Percentiles rank a stretch among this genome's conserved stretches.
Evolutionary conservation across 1,140 invertebrate species (phyloP).

Genomic region (Polyergus mexicanus): DNA sequence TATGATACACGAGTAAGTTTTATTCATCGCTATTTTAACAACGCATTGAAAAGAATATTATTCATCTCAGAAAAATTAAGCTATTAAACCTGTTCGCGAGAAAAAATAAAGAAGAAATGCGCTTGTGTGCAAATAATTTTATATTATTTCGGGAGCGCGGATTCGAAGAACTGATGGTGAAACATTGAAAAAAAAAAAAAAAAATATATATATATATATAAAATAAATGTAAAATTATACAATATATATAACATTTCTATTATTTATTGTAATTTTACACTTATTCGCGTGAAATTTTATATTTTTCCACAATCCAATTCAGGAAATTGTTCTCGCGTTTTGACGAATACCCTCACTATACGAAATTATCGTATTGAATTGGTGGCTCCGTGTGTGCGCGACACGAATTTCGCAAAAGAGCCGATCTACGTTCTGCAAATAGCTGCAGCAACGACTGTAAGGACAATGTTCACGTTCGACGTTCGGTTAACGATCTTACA

Average conservation of each 20-base stretch:
- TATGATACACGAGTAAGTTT: neutral
- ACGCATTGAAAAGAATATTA: neutral
- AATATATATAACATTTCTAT: too few relatives aligned
- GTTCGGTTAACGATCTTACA: conserved; percentile 76
- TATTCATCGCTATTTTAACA: neutral
- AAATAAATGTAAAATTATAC: too few relatives aligned
- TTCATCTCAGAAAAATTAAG: neutral
- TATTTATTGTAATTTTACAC: too few relatives aligned
- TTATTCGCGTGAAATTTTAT: too few relatives aligned
- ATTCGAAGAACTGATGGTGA: too few relatives aligned
- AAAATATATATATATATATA: too few relatives aligned
- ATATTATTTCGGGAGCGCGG: neutral
- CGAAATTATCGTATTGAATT: too few relatives aligned
- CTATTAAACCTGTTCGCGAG: neutral
- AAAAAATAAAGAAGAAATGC: neutral
- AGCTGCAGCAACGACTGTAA: conserved; percentile 18
- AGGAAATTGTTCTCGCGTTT: too few relatives aligned
- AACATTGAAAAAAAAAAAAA: too few relatives aligned
- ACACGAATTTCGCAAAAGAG: conserved; percentile 55
- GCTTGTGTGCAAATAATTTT: neutral
- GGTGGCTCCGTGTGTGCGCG: neutral
- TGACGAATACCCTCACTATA: too few relatives aligned
- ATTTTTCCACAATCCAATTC: too few relatives aligned
- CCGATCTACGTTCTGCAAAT: conserved; percentile 39
- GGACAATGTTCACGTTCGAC: conserved; percentile 62